Evolutionary conservation across 2,113 vertebrate genomes (phyloP), one percentile per base, ranked within the genome.

Genomic region (Oenanthe oenanthe): DNA sequence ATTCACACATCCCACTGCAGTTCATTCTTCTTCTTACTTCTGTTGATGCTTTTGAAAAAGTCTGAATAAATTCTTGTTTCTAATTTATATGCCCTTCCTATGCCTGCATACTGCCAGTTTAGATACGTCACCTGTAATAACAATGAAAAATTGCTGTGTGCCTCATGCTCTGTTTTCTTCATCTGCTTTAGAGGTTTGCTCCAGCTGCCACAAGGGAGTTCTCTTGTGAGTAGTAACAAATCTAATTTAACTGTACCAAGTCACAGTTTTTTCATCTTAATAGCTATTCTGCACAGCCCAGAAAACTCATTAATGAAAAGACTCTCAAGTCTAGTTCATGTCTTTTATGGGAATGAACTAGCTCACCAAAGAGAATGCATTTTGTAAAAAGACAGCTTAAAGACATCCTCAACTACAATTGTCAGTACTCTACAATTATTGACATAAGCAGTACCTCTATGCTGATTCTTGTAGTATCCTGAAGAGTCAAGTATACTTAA

Each of bases 61-160:
- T 63, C 67, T 75, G 85, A 95, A 97, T 73, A 97, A 97, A 97
- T 89, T 58, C 66, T 96, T 96, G 96, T 95, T 94, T 96, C 88
- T 98, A 97, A 98, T 97, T 98, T 97, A 96, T 93, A 92, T 94
- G 96, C 70, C 67, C 88, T 96, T 98, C 72, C 90, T 76, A 63
- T 87, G 93, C 96, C 94, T 97, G 90, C 83, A 85, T 84, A 92
- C 89, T 96, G 78, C 97, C 98, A 98, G 97, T 98, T 98, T 98
- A 97, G 98, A 98, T 98, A 97, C 97, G 97, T 99, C 98, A 99
- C 83, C 93, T 89, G 78, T 96, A 99, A 98, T 99, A 99, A 99
- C 95, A 97, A 98, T 98, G 99, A 99, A 98, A 99, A 99, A 99
- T 98, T 98, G 98, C 96, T 93, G 82, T 82, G 87, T 89, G 97